Percentiles rank a stretch among this genome's conserved stretches.
Conservation (phyloP, 2,113 vertebrate species). For the Eleginops maclovinus region DNA sequence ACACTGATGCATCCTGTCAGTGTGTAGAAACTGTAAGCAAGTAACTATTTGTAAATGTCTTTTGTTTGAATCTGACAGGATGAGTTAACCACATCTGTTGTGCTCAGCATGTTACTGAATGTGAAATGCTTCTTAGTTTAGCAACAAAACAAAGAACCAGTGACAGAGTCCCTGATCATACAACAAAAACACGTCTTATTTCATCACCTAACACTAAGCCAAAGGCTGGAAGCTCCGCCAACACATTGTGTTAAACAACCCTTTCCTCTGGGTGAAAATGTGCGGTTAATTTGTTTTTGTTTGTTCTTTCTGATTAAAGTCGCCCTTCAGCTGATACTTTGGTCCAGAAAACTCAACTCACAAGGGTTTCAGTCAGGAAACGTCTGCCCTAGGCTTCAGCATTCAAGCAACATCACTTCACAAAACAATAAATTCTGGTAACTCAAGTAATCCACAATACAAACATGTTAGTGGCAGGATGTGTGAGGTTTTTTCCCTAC, state of each 20-base stretch:
- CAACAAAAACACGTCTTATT: not conserved
- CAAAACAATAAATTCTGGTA: constrained; percentile 18
- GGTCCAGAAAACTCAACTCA: constrained; percentile 42
- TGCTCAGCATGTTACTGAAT: constrained; percentile 7
- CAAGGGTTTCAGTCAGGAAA: constrained; percentile 31
- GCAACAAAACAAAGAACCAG: constrained; percentile 36
- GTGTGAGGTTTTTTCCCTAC: not conserved
- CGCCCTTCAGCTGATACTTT: constrained; percentile 39
- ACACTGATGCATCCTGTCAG: not conserved
- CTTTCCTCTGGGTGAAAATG: constrained; percentile 37
- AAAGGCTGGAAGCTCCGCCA: constrained; percentile 33
- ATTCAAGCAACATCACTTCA: constrained; percentile 29
- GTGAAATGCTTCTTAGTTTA: not conserved
- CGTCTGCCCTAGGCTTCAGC: constrained; percentile 6
- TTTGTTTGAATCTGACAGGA: constrained; percentile 7
- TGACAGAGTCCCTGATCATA: not conserved
- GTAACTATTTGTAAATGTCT: not conserved
- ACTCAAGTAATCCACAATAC: constrained; percentile 33
- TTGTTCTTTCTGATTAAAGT: constrained; percentile 50
- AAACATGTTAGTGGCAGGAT: constrained; percentile 24
- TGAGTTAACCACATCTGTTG: not conserved
- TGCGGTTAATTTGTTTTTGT: constrained; percentile 60
- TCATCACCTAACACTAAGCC: constrained; percentile 30
- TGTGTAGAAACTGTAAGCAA: not conserved
- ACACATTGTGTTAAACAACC: constrained; percentile 26